phyloP scores from a whole-genome alignment of 2,888 invertebrate species.

The Parnassius apollo region DNA sequence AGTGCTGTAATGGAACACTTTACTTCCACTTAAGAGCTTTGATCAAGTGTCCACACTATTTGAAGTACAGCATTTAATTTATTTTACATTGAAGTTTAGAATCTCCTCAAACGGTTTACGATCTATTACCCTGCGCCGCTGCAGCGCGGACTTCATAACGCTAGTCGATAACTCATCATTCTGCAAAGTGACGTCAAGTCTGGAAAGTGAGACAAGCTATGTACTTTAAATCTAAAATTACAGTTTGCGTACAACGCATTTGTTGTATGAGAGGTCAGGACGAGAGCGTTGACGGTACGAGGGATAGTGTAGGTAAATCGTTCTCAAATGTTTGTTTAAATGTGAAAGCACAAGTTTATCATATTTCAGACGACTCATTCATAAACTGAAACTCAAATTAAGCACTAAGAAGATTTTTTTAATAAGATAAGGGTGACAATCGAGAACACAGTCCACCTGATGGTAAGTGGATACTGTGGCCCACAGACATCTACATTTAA shows the following conservation, averaged over 20 bases:
- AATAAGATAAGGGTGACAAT: neutral
- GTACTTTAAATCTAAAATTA: conserved; percentile 38
- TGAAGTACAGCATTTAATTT: conserved; percentile 7
- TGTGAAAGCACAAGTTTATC: no score
- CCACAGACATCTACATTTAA: neutral
- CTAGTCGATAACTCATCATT: conserved; percentile 28
- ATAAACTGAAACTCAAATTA: neutral
- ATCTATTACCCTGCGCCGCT: conserved; percentile 6
- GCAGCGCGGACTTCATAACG: conserved; percentile 6
- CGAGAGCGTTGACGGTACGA: conserved; percentile 50
- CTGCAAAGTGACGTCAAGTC: conserved; percentile 36
- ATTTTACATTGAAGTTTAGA: conserved; percentile 1
- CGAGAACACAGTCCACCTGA: no score
- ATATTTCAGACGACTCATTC: neutral
- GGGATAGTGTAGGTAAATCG: neutral
- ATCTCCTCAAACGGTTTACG: conserved; percentile 12
- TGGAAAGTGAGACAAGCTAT: conserved; percentile 35
- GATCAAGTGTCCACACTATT: conserved; percentile 15
- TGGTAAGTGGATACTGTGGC: no score
- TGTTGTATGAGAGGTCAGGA: conserved; percentile 50
- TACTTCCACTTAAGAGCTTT: conserved; percentile 23
- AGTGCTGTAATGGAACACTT: conserved; percentile 20
- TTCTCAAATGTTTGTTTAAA: no score
- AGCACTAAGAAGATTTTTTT: neutral
- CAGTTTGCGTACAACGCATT: conserved; percentile 36